Percentiles rank a stretch among this genome's conserved stretches.
phyloP scores from a whole-genome alignment of 2,113 vertebrate genomes.

The Triplophysa rosa region DNA sequence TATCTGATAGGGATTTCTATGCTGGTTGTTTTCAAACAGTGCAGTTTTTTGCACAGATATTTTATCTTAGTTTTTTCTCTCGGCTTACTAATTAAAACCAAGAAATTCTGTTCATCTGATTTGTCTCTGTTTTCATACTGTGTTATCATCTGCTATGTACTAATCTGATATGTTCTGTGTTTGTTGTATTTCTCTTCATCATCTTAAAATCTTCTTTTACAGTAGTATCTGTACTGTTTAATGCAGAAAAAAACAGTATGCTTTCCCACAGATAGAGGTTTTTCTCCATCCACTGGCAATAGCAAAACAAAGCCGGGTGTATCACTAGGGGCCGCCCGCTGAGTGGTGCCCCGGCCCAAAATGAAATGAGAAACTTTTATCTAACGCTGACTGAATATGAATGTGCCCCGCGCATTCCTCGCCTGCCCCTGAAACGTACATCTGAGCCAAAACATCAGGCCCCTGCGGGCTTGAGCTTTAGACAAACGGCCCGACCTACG shows the following conservation, averaged over 20 bases:
- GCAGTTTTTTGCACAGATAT: neutral
- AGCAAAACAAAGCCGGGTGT: conserved; percentile 10
- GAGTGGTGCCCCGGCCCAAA: neutral
- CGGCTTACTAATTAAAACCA: conserved; percentile 47
- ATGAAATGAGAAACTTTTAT: conserved; percentile 31
- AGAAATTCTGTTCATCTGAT: neutral
- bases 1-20: neutral
- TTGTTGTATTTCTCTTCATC: neutral
- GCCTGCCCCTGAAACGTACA: conserved; percentile 30
- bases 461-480: conserved; percentile 3
- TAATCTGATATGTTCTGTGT: neutral
- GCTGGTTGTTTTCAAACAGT: neutral
- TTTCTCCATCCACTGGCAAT: conserved; percentile 8
- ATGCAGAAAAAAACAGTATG: neutral
- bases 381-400: conserved; percentile 31
- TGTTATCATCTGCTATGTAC: conserved; percentile 16
- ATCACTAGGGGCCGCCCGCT: neutral
- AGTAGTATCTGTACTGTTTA: neutral
- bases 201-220: neutral
- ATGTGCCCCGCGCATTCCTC: conserved; percentile 34
- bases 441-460: conserved; percentile 31
- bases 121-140: conserved; percentile 23
- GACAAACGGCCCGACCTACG: conserved; percentile 2
- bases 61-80: conserved; percentile 46
- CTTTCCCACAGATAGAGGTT: neutral